These are phyloP conservation scores for Leucophenga maculata DNA, from an alignment of 2,888 invertebrate genomes.

Conservation along the genomic window DNA sequence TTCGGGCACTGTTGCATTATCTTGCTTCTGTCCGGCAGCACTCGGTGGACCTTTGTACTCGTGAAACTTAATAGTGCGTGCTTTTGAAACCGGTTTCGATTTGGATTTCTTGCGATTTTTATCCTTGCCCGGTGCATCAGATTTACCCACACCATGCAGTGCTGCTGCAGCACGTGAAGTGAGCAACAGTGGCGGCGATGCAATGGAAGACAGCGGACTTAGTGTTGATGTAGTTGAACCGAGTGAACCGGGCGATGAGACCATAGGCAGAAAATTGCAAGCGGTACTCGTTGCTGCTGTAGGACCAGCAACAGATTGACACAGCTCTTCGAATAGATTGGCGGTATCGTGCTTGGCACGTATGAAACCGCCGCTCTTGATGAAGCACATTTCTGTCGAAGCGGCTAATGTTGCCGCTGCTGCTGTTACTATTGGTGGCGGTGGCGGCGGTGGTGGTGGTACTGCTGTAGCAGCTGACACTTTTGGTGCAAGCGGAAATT, in stretches of 20 bases:
- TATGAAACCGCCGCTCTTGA: conserved; percentile 42
- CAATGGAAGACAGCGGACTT: conserved; percentile 79
- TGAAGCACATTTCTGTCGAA: conserved; percentile 26
- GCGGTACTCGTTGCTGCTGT: conserved; percentile 66
- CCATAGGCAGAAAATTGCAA: conserved; percentile 73
- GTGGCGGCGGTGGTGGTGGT: conserved; percentile 51
- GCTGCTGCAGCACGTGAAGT: conserved; percentile 68
- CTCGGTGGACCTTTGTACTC: conserved; percentile 96
- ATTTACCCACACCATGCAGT: conserved; percentile 70
- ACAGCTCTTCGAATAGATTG: conserved; percentile 76
- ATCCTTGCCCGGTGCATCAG: conserved; percentile 81
- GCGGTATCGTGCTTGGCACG: conserved; percentile 70
- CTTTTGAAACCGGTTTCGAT: conserved; percentile 85
- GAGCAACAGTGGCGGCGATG: conserved; percentile 75
- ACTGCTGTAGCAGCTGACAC: conserved; percentile 39
- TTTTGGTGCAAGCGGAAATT: conserved; percentile 42
- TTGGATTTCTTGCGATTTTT: conserved; percentile 87
- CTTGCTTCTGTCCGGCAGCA: conserved; percentile 79
- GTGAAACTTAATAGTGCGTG: conserved; percentile 95
- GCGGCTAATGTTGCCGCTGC: conserved; percentile 40
- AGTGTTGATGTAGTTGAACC: conserved; percentile 80
- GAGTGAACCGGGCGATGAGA: conserved; percentile 73
- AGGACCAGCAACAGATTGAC: conserved; percentile 74
- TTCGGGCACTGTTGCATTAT: conserved; percentile 70
- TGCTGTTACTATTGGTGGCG: conserved; percentile 60